Conservation (phyloP, 2,888 invertebrate genomes). For the Prosapia bicincta region DNA sequence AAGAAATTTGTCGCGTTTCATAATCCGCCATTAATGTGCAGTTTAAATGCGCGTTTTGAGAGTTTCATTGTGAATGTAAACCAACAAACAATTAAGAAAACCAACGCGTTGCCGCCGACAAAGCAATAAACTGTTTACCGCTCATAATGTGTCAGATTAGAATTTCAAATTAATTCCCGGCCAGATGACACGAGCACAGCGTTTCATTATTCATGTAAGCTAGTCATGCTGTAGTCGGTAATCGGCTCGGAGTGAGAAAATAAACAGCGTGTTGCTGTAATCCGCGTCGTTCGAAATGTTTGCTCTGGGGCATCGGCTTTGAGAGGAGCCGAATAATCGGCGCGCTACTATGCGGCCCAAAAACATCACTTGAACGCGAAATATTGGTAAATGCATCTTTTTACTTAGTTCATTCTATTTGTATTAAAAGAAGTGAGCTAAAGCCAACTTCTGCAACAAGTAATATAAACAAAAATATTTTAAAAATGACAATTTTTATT, state of each 20-base stretch:
- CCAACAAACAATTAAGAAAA: not conserved
- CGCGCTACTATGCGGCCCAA: not conserved
- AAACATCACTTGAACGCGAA: not conserved
- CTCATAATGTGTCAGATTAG: conserved; percentile 25
- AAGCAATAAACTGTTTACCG: conserved; percentile 12
- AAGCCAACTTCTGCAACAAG: too few species aligned
- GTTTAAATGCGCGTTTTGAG: not conserved
- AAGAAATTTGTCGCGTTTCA: too few species aligned
- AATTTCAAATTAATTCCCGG: conserved; percentile 20
- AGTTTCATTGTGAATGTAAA: not conserved
- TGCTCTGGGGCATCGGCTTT: conserved; percentile 12
- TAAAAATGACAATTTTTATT: too few species aligned
- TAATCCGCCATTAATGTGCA: not conserved
- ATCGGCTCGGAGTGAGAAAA: not conserved
- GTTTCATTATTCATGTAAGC: not conserved
- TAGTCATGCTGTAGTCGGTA: not conserved
- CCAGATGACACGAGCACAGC: conserved; percentile 4
- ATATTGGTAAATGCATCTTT: too few species aligned
- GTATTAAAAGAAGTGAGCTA: too few species aligned
- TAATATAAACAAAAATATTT: too few species aligned
- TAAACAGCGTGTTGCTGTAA: conserved; percentile 7
- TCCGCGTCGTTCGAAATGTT: conserved; percentile 2
- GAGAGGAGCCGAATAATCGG: not conserved
- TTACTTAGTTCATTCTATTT: too few species aligned
- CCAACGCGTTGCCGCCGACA: not conserved